Percentiles rank a stretch among this genome's conserved stretches.
Conservation (phyloP, 2,797 vertebrate genomes). For the Channa striata region DNA sequence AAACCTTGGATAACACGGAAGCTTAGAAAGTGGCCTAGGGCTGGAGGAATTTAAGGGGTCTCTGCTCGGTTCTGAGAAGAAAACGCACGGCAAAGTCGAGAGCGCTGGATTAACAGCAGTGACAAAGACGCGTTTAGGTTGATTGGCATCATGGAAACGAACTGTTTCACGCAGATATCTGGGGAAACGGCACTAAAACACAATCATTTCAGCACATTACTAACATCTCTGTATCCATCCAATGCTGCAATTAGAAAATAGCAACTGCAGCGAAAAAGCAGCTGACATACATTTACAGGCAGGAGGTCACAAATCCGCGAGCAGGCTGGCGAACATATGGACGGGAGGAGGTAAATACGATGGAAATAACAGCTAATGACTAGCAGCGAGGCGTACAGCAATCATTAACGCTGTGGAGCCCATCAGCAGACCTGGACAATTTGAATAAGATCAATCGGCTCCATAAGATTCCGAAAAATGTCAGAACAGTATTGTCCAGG, state of each 20-base stretch:
- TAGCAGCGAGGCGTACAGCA: background rate
- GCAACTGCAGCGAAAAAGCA: background rate
- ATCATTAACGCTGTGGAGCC: conserved; percentile 2
- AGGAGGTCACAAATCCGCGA: background rate
- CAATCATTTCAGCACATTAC: background rate
- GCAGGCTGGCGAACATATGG: conserved; percentile 5
- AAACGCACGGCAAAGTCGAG: background rate
- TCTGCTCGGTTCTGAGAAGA: conserved; percentile 29
- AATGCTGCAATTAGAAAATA: background rate
- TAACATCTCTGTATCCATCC: background rate
- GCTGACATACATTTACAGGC: background rate
- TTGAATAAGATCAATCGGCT: conserved; percentile 17
- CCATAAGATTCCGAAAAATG: background rate
- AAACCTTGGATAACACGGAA: conserved; percentile 46
- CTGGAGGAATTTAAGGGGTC: conserved; percentile 27
- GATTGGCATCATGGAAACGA: background rate
- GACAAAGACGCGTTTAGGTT: background rate
- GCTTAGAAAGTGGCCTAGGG: conserved; percentile 37
- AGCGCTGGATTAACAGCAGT: background rate
- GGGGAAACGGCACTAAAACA: background rate
- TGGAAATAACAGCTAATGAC: background rate
- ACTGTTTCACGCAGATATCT: background rate
- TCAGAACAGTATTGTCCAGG: background rate
- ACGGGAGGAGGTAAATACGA: background rate
- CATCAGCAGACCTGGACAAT: background rate